Evolutionary conservation across 2,113 vertebrate genomes (phyloP).

Genomic region (Sinosuthora webbiana): DNA sequence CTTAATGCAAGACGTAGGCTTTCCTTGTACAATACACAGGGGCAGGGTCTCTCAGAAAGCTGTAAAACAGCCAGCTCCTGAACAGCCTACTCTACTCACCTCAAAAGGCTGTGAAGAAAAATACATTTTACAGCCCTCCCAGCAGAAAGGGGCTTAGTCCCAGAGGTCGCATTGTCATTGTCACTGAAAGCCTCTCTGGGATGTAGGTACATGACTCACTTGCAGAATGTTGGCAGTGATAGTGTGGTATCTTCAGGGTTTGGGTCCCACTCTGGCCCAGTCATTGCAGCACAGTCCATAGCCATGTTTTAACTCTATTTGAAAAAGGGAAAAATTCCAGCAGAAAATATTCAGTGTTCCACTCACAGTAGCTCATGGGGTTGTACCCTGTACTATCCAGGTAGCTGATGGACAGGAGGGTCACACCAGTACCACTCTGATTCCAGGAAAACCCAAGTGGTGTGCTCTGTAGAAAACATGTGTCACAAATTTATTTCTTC

Average conservation of each 20-base stretch:
- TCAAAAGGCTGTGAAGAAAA: neutral
- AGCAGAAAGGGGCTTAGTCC: neutral
- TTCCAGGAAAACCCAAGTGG: neutral
- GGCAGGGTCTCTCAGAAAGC: neutral
- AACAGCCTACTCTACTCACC: neutral
- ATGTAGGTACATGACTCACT: neutral
- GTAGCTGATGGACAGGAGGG: neutral
- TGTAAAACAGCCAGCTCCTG: neutral
- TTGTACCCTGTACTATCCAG: neutral
- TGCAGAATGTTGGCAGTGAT: neutral
- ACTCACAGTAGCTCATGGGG: neutral
- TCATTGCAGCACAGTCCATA: neutral
- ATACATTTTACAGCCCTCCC: neutral
- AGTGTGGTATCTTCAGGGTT: neutral
- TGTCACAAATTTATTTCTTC: neutral
- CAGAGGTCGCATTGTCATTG: neutral
- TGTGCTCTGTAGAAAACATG: neutral
- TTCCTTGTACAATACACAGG: fast-evolving
- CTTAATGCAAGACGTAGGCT: neutral
- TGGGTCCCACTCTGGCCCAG: neutral
- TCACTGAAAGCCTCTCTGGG: neutral
- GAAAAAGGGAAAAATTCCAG: neutral
- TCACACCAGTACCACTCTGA: neutral
- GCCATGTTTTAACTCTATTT: neutral
- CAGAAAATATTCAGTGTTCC: neutral